Evolutionary conservation across 1,140 invertebrate species (phyloP).

Genomic region (Pogonomyrmex barbatus): DNA sequence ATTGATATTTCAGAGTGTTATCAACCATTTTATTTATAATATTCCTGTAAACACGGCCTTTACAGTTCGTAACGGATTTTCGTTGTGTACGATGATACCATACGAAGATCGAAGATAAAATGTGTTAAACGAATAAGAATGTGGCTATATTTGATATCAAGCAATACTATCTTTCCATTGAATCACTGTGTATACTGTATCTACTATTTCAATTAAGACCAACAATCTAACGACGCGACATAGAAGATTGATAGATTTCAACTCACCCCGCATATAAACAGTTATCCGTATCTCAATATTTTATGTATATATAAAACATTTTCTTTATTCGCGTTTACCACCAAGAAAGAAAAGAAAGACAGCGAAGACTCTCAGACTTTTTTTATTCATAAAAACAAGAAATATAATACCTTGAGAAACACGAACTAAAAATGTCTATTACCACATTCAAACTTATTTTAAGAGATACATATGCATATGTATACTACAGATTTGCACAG

Average conservation of each 20-base stretch:
- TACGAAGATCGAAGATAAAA: constrained; percentile 38
- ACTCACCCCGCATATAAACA: constrained; percentile 65
- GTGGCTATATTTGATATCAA: constrained; percentile 40
- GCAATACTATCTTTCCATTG: constrained; percentile 57
- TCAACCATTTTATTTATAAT: constrained; percentile 46
- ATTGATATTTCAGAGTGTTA: constrained; percentile 47
- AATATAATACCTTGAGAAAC: constrained; percentile 66
- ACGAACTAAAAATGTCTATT: constrained; percentile 71
- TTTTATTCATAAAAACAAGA: constrained; percentile 69
- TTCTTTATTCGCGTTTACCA: constrained; percentile 65
- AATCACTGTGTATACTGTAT: constrained; percentile 47
- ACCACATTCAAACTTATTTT: constrained; percentile 75
- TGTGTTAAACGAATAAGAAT: constrained; percentile 53
- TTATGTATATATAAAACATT: constrained; percentile 66
- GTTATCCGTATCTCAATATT: constrained; percentile 56
- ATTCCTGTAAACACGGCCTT: constrained; percentile 33
- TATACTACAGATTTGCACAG: constrained; percentile 74
- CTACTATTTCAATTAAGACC: constrained; percentile 59
- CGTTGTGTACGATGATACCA: constrained; percentile 37
- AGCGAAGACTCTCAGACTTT: constrained; percentile 64
- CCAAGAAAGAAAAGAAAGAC: constrained; percentile 67
- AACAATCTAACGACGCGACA: constrained; percentile 64
- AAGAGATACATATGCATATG: constrained; percentile 74
- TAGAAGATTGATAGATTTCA: constrained; percentile 52
- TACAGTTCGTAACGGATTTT: constrained; percentile 21